Percentiles rank a stretch among this genome's conserved stretches.
Evolutionary conservation across 1,140 invertebrate genomes (phyloP).

Genomic region (Contarinia nasturtii): DNA sequence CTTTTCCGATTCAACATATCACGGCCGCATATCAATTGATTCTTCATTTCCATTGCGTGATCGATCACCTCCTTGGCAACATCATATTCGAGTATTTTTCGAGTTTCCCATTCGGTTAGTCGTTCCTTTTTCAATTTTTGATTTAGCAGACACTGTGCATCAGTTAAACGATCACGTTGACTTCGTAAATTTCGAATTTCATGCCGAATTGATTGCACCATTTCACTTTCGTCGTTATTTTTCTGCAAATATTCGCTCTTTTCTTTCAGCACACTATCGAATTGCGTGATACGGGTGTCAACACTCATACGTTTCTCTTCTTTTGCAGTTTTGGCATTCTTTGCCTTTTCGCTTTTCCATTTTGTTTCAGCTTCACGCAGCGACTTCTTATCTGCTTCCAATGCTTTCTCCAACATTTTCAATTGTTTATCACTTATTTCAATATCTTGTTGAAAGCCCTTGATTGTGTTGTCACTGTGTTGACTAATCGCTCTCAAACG

Average conservation of each 20-base stretch:
- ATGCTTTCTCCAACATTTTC: conserved; percentile 48
- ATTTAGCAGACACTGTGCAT: conserved; percentile 54
- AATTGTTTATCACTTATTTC: conserved; percentile 45
- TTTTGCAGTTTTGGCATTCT: conserved; percentile 6
- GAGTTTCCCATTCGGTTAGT: conserved; percentile 45
- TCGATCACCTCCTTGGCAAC: conserved; percentile 86
- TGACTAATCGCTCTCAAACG: conserved; percentile 38
- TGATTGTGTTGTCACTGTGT: conserved; percentile 38
- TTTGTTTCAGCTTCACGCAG: conserved; percentile 44
- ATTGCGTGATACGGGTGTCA: conserved; percentile 41
- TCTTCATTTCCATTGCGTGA: conserved; percentile 84
- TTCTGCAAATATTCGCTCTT: conserved; percentile 47
- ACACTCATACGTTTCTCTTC: conserved; percentile 32
- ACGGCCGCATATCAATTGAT: conserved; percentile 67
- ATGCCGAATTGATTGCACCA: conserved; percentile 40
- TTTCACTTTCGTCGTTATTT: conserved; percentile 30
- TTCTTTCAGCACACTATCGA: conserved; percentile 47
- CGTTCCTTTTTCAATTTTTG: conserved; percentile 60
- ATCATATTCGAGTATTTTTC: conserved; percentile 67
- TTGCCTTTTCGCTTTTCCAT: conserved; percentile 18
- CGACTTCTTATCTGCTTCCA: conserved; percentile 51
- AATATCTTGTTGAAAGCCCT: conserved; percentile 42
- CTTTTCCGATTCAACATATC: conserved; percentile 37
- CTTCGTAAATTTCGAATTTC: conserved; percentile 62
- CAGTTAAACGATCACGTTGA: conserved; percentile 55